phyloP scores from a whole-genome alignment of 2,797 vertebrate species.

The Hippoglossus hippoglossus region DNA sequence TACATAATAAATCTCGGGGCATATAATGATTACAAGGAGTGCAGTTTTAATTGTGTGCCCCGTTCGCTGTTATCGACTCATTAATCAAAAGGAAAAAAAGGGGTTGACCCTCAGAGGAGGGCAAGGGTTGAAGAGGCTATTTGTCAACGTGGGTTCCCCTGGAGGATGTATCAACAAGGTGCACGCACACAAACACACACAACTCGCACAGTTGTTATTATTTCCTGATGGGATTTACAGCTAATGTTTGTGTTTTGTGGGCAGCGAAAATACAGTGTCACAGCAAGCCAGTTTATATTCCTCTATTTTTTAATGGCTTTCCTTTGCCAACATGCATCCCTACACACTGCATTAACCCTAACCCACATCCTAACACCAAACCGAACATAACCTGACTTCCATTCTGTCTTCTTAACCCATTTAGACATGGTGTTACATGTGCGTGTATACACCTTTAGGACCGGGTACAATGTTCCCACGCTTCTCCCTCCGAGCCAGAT shows the following conservation, averaged over 20 bases:
- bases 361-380: no score
- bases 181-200: neutral
- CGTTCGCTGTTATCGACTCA: slow-evolving; percentile 53
- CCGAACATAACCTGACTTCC: no score
- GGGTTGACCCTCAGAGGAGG: slow-evolving; percentile 61
- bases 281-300: neutral
- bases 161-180: slow-evolving; percentile 3
- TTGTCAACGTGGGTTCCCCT: slow-evolving; percentile 54
- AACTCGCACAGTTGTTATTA: neutral
- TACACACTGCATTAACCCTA: no score
- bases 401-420: no score
- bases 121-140: slow-evolving; percentile 50
- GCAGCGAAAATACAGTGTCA: slow-evolving; percentile 17
- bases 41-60: slow-evolving; percentile 63
- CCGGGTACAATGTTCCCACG: no score
- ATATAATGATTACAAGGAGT: slow-evolving; percentile 59
- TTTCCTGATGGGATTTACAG: slow-evolving; percentile 19
- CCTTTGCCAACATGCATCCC: neutral
- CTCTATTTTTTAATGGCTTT: slow-evolving; percentile 5
- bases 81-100: slow-evolving; percentile 66
- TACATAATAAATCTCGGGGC: slow-evolving; percentile 76
- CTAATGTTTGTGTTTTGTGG: slow-evolving; percentile 27
- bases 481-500: no score
- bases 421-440: no score
- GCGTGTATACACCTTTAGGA: no score